phyloP scores from a whole-genome alignment of 2,888 invertebrate genomes.

The Pterobdella sp. region DNA sequence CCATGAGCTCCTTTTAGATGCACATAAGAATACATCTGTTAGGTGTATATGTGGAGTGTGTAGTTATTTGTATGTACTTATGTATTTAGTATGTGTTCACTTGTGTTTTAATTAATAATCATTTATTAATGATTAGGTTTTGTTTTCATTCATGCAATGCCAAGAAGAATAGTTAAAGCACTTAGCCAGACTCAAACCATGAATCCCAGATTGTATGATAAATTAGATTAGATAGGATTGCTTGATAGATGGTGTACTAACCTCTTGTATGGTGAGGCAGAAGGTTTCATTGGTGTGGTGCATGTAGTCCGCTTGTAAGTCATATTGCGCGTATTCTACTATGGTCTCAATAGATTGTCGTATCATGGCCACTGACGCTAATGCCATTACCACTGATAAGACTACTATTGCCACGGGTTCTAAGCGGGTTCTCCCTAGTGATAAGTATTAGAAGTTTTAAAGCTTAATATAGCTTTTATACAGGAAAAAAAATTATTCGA shows the following conservation, averaged over 20 bases:
- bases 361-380: constrained; percentile 48
- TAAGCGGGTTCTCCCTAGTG: constrained; percentile 44
- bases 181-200: too few species aligned
- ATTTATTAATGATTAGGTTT: background rate
- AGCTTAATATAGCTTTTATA: background rate
- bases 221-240: too few species aligned
- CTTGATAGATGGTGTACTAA: too few species aligned
- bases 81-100: background rate
- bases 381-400: constrained; percentile 49
- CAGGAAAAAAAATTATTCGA: background rate
- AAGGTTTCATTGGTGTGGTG: constrained; percentile 24
- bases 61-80: background rate
- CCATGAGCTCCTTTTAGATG: constrained; percentile 29
- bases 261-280: constrained; percentile 31
- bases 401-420: constrained; percentile 49
- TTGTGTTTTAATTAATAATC: background rate
- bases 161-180: too few species aligned
- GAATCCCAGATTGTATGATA: too few species aligned
- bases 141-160: background rate
- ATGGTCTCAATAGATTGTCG: constrained; percentile 49
- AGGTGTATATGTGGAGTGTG: background rate
- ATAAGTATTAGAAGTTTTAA: background rate
- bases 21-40: constrained; percentile 21
- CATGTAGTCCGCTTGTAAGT: constrained; percentile 27
- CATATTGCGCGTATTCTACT: constrained; percentile 35